phyloP scores from a whole-genome alignment of 2,113 vertebrate genomes.

The Grallaria varia region DNA sequence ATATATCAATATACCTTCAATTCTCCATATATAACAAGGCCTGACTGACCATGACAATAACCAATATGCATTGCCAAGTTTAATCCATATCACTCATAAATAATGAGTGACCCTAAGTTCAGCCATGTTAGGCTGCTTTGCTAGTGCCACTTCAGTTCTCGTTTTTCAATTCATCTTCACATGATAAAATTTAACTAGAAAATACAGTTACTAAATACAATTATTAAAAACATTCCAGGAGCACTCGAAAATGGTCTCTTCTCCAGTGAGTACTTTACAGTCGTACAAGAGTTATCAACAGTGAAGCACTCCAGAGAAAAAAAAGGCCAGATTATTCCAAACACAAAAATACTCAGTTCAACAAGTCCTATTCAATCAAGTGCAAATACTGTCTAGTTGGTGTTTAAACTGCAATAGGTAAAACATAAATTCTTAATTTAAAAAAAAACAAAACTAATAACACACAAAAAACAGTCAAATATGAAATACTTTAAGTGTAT shows the following conservation, averaged over 20 bases:
- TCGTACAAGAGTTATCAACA: not conserved
- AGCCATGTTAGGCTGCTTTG: not conserved
- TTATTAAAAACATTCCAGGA: not conserved
- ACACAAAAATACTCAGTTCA: not conserved
- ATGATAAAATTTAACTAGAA: not conserved
- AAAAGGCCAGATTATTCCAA: not conserved
- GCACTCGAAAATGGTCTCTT: not conserved
- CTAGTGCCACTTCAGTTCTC: not conserved
- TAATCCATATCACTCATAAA: not conserved
- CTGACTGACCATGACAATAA: not conserved
- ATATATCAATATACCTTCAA: not conserved
- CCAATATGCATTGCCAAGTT: not conserved
- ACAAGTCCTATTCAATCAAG: not conserved
- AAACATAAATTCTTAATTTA: not conserved
- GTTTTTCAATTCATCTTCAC: not conserved
- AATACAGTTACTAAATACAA: not conserved
- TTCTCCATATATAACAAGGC: not conserved
- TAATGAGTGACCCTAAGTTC: not conserved
- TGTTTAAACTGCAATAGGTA: not conserved
- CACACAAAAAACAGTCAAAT: not conserved
- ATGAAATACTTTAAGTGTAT: not conserved
- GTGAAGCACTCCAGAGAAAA: not conserved
- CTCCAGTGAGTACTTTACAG: not conserved
- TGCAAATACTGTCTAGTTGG: not conserved
- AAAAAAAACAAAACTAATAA: not conserved